phyloP scores from a whole-genome alignment of 2,797 vertebrate genomes.

The Gymnodraco acuticeps region DNA sequence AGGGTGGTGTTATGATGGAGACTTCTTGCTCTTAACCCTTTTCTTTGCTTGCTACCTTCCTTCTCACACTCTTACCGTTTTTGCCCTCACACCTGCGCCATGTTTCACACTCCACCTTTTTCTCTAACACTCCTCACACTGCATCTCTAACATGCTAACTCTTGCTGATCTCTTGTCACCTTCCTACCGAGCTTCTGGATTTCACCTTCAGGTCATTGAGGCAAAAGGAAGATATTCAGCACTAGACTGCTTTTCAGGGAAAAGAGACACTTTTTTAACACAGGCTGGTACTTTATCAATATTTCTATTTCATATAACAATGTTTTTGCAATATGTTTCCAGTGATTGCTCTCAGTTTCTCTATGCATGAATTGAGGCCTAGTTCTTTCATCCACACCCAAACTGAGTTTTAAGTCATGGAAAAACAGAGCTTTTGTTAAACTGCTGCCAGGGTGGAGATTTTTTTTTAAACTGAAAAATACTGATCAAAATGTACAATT shows the following conservation, averaged over 20 bases:
- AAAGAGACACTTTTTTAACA: background rate
- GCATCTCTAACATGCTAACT: constrained; percentile 45
- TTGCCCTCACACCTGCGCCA: constrained; percentile 68
- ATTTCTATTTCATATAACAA: too few relatives aligned
- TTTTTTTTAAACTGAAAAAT: too few relatives aligned
- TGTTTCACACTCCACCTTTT: constrained; percentile 57
- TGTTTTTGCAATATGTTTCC: too few relatives aligned
- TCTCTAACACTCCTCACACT: constrained; percentile 45
- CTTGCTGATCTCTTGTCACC: constrained; percentile 44
- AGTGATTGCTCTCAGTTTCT: too few relatives aligned
- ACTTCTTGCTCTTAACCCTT: constrained; percentile 43
- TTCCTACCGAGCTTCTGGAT: constrained; percentile 31
- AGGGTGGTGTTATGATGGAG: constrained; percentile 4
- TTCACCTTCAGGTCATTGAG: constrained; percentile 25
- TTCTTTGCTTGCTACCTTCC: constrained; percentile 39
- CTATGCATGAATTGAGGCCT: too few relatives aligned
- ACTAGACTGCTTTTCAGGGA: constrained; percentile 16
- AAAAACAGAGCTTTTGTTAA: too few relatives aligned
- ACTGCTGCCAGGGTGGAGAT: too few relatives aligned
- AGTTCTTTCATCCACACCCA: too few relatives aligned
- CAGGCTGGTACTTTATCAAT: background rate
- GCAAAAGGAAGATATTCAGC: constrained; percentile 14
- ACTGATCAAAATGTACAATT: too few relatives aligned
- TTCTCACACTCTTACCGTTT: constrained; percentile 45
- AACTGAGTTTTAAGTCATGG: too few relatives aligned